Conservation (phyloP, 2,113 vertebrate genomes). For the Callaeas wilsoni region DNA sequence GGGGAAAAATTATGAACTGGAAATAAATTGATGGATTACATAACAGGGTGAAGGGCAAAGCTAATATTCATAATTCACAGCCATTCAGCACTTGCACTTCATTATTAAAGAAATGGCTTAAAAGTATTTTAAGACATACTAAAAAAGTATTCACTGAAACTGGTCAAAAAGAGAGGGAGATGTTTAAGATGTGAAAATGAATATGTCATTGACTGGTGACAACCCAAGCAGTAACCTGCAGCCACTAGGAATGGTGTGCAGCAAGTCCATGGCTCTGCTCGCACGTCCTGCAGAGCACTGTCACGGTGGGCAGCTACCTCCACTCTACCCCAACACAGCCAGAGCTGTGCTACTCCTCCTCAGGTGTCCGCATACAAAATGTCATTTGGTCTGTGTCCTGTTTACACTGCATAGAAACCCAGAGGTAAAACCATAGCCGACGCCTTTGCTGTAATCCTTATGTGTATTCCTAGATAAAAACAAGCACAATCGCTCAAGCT, state of each 20-base stretch:
- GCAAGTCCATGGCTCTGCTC: neutral
- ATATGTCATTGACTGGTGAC: neutral
- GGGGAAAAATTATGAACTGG: neutral
- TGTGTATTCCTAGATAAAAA: neutral
- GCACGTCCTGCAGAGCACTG: rapidly evolving
- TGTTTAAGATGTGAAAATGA: neutral
- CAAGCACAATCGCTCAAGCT: neutral
- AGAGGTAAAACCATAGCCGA: neutral
- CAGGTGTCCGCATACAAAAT: neutral
- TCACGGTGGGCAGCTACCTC: rapidly evolving
- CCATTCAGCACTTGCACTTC: neutral
- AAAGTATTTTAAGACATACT: neutral
- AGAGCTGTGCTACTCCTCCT: neutral
- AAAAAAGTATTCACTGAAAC: neutral
- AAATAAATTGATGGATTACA: neutral
- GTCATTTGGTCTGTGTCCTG: neutral
- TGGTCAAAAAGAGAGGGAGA: neutral
- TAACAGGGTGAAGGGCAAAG: neutral
- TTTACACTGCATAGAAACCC: neutral
- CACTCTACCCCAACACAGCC: neutral
- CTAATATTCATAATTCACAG: neutral
- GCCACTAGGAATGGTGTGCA: neutral
- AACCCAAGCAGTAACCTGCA: neutral
- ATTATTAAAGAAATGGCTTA: neutral
- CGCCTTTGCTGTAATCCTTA: neutral